Evolutionary conservation across 2,113 vertebrate genomes (phyloP).

Genomic region (Semnopithecus entellus): DNA sequence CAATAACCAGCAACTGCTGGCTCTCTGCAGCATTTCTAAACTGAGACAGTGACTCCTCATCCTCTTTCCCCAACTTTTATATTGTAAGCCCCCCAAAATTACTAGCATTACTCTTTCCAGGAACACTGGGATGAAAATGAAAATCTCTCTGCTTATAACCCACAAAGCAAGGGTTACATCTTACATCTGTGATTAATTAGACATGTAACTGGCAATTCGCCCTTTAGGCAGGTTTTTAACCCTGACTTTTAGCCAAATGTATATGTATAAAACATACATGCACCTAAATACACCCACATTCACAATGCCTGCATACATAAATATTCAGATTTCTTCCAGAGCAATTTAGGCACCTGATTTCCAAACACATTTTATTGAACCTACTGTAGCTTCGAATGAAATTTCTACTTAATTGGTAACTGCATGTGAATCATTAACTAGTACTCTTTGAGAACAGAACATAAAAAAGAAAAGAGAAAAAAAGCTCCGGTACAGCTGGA

Average conservation of each 20-base stretch:
- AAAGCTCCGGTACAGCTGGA: constrained; percentile 61
- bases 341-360: constrained; percentile 75
- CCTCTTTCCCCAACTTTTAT: background rate
- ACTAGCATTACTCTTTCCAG: background rate
- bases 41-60: background rate
- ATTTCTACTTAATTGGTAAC: constrained; percentile 82
- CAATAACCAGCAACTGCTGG: background rate
- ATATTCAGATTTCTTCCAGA: constrained; percentile 78
- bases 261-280: constrained; percentile 15
- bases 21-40: background rate
- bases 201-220: constrained; percentile 19
- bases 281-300: background rate
- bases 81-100: background rate
- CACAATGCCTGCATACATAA: constrained; percentile 39
- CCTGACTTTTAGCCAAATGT: constrained; percentile 27
- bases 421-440: constrained; percentile 83
- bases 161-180: constrained; percentile 36
- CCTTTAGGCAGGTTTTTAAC: constrained; percentile 40
- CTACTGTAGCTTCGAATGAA: constrained; percentile 78
- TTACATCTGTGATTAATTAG: constrained; percentile 16
- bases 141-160: constrained; percentile 2
- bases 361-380: constrained; percentile 83
- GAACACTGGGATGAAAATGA: background rate
- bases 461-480: constrained; percentile 55
- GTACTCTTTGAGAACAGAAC: constrained; percentile 75